These are phyloP conservation scores for Mobula birostris DNA, from an alignment of 2,113 vertebrate species.

Conservation along the genomic window DNA sequence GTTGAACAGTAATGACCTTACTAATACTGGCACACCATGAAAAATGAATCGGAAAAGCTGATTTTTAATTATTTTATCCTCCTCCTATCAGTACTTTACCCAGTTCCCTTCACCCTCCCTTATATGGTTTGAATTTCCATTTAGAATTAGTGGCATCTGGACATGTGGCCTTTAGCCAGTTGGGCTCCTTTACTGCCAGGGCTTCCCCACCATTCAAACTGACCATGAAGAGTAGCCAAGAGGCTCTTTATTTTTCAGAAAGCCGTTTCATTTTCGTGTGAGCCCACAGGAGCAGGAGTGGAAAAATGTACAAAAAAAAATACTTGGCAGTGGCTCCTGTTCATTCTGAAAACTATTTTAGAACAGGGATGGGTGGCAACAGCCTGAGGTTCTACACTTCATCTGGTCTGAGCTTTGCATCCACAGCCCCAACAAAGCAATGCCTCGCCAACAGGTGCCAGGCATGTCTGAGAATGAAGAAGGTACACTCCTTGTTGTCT, in stretches of 20 bases:
- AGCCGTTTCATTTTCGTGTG: neutral
- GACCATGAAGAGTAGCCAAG: neutral
- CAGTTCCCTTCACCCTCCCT: too few species aligned
- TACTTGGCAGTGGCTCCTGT: neutral
- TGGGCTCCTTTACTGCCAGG: neutral
- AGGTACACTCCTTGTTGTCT: neutral
- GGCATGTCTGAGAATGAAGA: neutral
- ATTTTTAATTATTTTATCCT: too few species aligned
- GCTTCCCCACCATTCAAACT: neutral
- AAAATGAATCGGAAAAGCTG: too few species aligned
- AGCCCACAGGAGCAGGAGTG: neutral
- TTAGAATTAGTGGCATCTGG: neutral
- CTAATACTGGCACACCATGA: too few species aligned
- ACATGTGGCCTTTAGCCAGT: neutral
- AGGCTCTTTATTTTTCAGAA: neutral
- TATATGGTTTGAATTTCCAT: neutral
- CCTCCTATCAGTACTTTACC: too few species aligned
- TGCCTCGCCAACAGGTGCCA: neutral
- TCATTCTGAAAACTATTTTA: neutral
- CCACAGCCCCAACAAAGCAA: neutral
- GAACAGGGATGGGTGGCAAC: neutral
- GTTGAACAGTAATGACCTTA: too few species aligned
- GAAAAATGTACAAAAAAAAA: neutral
- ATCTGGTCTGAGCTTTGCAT: neutral
- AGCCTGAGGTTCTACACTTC: neutral